These are phyloP conservation scores for Rhea americana DNA, from an alignment of 2,113 vertebrate species.

Conservation along the genomic window DNA sequence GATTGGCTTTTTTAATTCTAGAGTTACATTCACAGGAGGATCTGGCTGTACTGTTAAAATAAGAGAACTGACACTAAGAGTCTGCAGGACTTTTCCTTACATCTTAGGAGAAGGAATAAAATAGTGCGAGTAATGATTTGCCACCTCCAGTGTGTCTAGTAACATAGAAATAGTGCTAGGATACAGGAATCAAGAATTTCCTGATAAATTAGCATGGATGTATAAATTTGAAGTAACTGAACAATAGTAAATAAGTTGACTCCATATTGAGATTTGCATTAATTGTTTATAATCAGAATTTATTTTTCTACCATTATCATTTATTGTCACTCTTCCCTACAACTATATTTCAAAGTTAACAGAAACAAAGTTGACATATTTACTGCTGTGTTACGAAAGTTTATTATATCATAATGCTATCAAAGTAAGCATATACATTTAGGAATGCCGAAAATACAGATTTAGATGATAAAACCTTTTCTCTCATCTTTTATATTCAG, in stretches of 20 bases:
- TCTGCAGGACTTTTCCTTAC: neutral
- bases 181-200: neutral
- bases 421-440: neutral
- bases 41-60: constrained; percentile 87
- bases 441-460: neutral
- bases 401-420: neutral
- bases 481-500: neutral
- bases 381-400: neutral
- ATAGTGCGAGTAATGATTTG: neutral
- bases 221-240: neutral
- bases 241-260: neutral
- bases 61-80: constrained; percentile 1
- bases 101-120: neutral
- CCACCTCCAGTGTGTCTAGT: neutral
- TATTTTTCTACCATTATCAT: neutral
- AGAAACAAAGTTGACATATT: neutral
- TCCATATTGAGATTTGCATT: neutral
- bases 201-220: neutral
- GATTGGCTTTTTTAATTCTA: constrained; percentile 70
- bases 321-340: neutral
- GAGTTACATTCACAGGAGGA: constrained; percentile 83
- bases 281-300: neutral
- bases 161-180: neutral
- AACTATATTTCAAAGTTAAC: neutral
- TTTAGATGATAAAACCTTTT: neutral